Conservation (phyloP, 2,113 vertebrate species). For the Verasper variegatus region DNA sequence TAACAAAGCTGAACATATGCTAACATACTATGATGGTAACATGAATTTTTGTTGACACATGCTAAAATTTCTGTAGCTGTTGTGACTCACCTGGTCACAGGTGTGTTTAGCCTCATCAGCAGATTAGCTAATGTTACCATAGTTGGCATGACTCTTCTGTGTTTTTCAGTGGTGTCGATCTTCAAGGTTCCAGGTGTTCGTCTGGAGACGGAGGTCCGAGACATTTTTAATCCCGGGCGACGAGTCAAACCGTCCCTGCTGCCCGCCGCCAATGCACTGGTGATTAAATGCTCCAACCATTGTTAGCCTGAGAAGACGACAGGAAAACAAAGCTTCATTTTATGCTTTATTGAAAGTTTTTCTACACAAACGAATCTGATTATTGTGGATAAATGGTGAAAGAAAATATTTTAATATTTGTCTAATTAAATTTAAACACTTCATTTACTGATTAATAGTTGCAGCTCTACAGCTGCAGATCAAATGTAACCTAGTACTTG, state of each 20-base stretch:
- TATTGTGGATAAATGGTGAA: too few relatives aligned
- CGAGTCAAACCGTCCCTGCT: slow-evolving; percentile 69
- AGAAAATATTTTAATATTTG: too few relatives aligned
- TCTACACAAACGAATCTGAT: too few relatives aligned
- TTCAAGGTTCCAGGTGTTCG: slow-evolving; percentile 88
- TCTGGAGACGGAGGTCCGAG: slow-evolving; percentile 88
- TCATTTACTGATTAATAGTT: too few relatives aligned
- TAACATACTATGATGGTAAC: neutral
- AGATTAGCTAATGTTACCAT: neutral
- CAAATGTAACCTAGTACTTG: too few relatives aligned
- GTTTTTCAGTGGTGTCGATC: slow-evolving; percentile 84
- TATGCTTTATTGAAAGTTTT: too few relatives aligned
- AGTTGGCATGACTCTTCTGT: neutral
- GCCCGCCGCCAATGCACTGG: slow-evolving; percentile 83
- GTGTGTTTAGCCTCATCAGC: neutral
- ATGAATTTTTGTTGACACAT: neutral
- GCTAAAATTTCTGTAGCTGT: neutral
- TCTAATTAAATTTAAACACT: too few relatives aligned
- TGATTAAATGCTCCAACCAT: slow-evolving; percentile 44
- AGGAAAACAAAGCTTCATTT: too few relatives aligned
- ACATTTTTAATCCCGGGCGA: slow-evolving; percentile 81
- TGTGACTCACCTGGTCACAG: neutral
- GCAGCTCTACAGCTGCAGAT: too few relatives aligned
- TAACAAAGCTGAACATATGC: neutral
- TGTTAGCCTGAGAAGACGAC: too few relatives aligned